Conservation (phyloP, 2,113 vertebrate genomes). For the Antechinus stuartii region DNA sequence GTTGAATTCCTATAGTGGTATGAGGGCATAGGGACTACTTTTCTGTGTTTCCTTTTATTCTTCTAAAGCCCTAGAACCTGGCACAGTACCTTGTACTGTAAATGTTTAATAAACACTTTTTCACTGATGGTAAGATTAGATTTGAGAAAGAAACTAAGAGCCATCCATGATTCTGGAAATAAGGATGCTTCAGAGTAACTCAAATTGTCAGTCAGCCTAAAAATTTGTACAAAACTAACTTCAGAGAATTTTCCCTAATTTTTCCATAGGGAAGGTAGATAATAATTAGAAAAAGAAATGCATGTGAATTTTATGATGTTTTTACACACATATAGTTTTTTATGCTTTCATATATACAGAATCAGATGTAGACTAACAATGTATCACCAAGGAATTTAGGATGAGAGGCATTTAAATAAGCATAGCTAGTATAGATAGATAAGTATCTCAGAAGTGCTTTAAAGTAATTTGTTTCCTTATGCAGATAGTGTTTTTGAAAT, state of each 20-base stretch:
- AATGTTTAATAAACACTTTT: background rate
- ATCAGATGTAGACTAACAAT: background rate
- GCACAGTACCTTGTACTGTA: background rate
- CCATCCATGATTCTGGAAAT: background rate
- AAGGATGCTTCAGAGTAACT: background rate
- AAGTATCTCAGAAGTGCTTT: background rate
- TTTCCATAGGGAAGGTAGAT: background rate
- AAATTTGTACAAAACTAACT: conserved; percentile 24
- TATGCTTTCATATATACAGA: background rate
- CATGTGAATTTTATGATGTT: background rate
- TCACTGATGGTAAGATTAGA: background rate
- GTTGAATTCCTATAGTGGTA: background rate
- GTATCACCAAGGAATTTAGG: background rate
- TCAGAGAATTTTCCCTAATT: conserved; percentile 18
- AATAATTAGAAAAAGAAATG: background rate
- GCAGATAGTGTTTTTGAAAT: background rate
- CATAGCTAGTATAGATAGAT: background rate
- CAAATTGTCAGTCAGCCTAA: background rate
- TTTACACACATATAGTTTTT: background rate
- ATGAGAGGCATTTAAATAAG: background rate
- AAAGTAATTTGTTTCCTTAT: background rate
- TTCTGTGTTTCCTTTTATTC: background rate
- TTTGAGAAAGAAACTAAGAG: background rate
- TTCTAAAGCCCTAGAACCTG: background rate
- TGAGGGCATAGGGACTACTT: background rate